A percentile compares a stretch with the other conserved stretches of the same genome.
Evolutionary conservation across 2,797 vertebrate genomes (phyloP).

Genomic region (Melanotaenia pygmaea): DNA sequence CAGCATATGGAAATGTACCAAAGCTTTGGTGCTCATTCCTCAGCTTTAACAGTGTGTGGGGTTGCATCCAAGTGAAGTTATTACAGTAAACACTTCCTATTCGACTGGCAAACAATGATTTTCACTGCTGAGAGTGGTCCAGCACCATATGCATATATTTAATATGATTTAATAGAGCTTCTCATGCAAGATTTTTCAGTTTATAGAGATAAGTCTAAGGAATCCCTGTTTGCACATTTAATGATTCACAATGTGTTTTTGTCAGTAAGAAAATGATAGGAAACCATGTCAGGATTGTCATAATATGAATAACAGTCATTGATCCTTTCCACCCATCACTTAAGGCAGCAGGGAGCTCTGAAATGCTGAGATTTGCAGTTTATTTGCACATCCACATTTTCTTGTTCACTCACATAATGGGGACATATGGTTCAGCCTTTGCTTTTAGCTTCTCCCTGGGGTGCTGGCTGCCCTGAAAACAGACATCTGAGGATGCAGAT

Average conservation of each 20-base stretch:
- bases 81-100: conserved; percentile 72
- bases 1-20: conserved; percentile 76
- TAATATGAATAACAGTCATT: conserved; percentile 32
- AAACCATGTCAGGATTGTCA: conserved; percentile 10
- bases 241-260: background rate
- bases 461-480: conserved; percentile 64
- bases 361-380: conserved; percentile 56
- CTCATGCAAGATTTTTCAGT: background rate
- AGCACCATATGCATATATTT: conserved; percentile 6
- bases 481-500: conserved; percentile 76
- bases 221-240: background rate
- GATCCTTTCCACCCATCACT: conserved; percentile 38
- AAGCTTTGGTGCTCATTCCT: conserved; percentile 46
- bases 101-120: conserved; percentile 29
- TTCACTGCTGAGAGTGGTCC: conserved; percentile 27
- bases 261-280: background rate
- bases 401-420: conserved; percentile 50
- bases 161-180: background rate
- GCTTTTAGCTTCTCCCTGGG: conserved; percentile 68
- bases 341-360: conserved; percentile 38
- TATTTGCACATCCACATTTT: conserved; percentile 50
- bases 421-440: conserved; percentile 65
- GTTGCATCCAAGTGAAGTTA: conserved; percentile 73
- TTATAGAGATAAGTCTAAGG: background rate
- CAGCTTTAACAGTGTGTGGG: conserved; percentile 59